Evolutionary conservation across 2,113 vertebrate genomes (phyloP), one percentile per base, ranked within the genome.

Genomic region (Miniopterus natalensis): DNA sequence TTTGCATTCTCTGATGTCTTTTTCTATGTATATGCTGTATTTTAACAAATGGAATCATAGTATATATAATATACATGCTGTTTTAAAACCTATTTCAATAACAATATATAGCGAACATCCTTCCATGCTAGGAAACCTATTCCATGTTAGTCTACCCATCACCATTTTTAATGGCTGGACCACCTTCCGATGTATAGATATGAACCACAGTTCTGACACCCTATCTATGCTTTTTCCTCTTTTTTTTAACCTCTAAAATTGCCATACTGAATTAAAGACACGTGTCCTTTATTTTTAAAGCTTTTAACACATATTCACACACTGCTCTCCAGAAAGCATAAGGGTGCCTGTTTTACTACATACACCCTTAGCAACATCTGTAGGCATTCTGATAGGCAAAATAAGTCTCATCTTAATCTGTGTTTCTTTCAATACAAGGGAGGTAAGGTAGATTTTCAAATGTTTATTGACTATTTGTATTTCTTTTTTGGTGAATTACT

Each of bases 21-120:
- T 66, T 88, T 92, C 79, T 70, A 17, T 55, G 25, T 47, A 31
- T 63, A 11, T 61, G 14, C 61, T 74, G 17, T 29, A 88, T 65
- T 57, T 77, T 65, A 77, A 83, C 12, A 27, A 81, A 15, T 53
- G n/a, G 70, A 88, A 84, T 94, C 40, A 94, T 65, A 57, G 14
- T 42, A 27, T 66, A 84, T 1, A 29, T 40, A n/a, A 18, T 14
- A 65, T 20, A 65, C 21, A 71, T 49, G 27, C 31, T 79, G 6
- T 61, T 92, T 84, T 55, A 75, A 85, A 95, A 75, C 4, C 15
- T 68, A 29, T 61, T 84, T 57, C 78, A 84, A n/a, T 87, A 95
- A 25, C 45, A 86, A 83, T 12, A 61, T 25, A 66, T 18, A 73
- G 23, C 10, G 10, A 27, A 66, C 5, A 86, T 63, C 29, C 6